Percentiles rank a stretch among this genome's conserved stretches.
Evolutionary conservation across 1,140 invertebrate genomes (phyloP).

Genomic region (Colletes latitarsis): DNA sequence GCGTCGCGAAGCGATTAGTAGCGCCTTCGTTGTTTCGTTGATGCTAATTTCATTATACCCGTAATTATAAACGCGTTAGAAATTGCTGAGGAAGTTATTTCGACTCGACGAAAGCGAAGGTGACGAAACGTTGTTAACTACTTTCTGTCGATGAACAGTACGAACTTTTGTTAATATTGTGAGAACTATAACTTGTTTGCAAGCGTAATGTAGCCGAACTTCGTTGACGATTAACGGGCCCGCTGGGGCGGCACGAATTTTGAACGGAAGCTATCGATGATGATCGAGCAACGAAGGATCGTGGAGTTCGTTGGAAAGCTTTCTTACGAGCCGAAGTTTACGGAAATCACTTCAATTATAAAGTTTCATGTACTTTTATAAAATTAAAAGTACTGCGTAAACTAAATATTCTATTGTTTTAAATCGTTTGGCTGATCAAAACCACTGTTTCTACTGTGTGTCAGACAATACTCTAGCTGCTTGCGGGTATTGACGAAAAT

Average conservation of each 20-base stretch:
- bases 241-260: conserved; percentile 1
- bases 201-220: background rate
- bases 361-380: too few relatives aligned
- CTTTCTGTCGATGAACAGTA: background rate
- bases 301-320: background rate
- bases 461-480: too few relatives aligned
- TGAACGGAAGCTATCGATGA: background rate
- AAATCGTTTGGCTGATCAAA: too few relatives aligned
- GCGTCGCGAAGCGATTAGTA: background rate
- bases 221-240: background rate
- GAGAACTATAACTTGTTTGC: background rate
- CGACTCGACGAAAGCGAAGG: background rate
- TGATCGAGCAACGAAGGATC: conserved; percentile 6
- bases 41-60: background rate
- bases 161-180: conserved; percentile 1
- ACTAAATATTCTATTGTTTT: too few relatives aligned
- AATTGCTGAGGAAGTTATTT: background rate
- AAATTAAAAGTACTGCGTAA: too few relatives aligned
- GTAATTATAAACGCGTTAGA: background rate
- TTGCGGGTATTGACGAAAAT: too few relatives aligned
- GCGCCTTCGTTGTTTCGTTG: background rate
- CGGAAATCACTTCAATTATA: too few relatives aligned
- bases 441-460: too few relatives aligned
- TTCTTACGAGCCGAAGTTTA: background rate
- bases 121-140: background rate